Evolutionary conservation across 2,888 invertebrate genomes (phyloP).

Genomic region (Lasioglossum pauxillum): DNA sequence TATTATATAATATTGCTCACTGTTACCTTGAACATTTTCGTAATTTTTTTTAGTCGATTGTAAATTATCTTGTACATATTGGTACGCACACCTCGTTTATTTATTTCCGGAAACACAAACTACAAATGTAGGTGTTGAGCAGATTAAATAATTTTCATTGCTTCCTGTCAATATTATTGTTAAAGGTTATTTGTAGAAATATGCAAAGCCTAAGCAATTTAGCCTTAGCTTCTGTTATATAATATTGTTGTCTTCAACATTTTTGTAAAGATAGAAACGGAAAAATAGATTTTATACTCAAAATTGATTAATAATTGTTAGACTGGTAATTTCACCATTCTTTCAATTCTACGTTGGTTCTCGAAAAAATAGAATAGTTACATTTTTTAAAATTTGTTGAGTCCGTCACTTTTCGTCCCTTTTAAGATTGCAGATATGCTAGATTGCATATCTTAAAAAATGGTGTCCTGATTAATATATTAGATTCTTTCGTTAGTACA

Average conservation of each 20-base stretch:
- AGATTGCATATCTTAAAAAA: not conserved
- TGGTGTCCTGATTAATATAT: conserved; percentile 7
- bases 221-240: too few species aligned
- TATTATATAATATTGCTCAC: too few species aligned
- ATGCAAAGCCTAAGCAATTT: too few species aligned
- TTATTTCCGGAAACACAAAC: not conserved
- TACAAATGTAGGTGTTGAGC: not conserved
- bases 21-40: too few species aligned
- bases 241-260: not conserved
- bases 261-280: not conserved
- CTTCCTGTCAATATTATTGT: not conserved
- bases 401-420: too few species aligned
- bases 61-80: not conserved
- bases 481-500: conserved; percentile 22
- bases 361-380: not conserved
- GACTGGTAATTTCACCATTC: not conserved
- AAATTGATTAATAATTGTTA: not conserved
- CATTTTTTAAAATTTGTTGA: not conserved
- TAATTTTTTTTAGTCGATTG: not conserved
- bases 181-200: too few species aligned
- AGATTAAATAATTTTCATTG: not conserved
- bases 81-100: not conserved
- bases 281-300: not conserved
- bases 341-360: not conserved
- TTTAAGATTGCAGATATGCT: not conserved